Evolutionary conservation across 2,113 vertebrate species (phyloP).

Genomic region (Larimichthys polyactis): DNA sequence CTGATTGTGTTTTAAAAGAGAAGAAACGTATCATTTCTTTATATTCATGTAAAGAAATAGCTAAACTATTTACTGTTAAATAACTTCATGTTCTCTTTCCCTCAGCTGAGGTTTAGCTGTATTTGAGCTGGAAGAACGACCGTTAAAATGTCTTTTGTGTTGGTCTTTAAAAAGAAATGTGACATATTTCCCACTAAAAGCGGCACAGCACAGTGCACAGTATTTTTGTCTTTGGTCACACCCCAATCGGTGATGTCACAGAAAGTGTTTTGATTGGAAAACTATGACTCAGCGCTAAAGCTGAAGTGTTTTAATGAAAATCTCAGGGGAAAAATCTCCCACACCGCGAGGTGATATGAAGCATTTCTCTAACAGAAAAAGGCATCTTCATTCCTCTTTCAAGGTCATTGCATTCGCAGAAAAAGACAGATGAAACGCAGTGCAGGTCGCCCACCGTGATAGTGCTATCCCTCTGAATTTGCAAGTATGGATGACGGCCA

Average conservation of each 20-base stretch:
- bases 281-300: neutral
- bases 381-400: neutral
- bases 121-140: too few species aligned
- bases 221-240: neutral
- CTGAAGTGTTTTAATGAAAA: neutral
- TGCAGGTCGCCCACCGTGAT: slow-evolving; percentile 9
- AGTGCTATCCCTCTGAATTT: slow-evolving; percentile 65
- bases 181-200: too few species aligned
- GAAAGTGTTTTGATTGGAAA: too few species aligned
- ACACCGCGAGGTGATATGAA: neutral
- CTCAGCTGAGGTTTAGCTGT: too few species aligned
- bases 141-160: too few species aligned
- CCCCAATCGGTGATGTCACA: neutral
- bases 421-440: slow-evolving; percentile 26
- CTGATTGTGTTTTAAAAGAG: too few species aligned
- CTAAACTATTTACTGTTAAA: too few species aligned
- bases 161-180: too few species aligned
- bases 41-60: too few species aligned
- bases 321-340: neutral
- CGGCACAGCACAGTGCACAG: neutral
- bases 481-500: slow-evolving; percentile 41
- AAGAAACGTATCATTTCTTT: too few species aligned
- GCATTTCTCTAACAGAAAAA: slow-evolving; percentile 1
- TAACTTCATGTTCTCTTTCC: too few species aligned
- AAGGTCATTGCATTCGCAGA: slow-evolving; percentile 53